Base-by-base conservation (phyloP, 2,888 invertebrate species). In the Chromoteleia sp. region DNA sequence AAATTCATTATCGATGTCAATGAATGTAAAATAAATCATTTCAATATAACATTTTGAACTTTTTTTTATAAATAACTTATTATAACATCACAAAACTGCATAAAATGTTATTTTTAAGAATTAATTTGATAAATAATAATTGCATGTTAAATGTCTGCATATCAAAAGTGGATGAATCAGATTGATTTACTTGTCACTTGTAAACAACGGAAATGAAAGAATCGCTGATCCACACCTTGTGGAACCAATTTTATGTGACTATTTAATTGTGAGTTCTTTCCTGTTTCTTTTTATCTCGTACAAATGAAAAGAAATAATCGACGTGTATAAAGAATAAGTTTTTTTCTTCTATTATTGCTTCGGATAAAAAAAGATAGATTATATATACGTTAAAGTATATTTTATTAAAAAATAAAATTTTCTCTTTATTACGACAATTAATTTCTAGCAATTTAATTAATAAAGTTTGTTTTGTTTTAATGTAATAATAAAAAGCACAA, bases 121-220 rank as follows among this genome's bases (percentile, higher is more conserved):
- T 33, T 4, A 33, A 33, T 33, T 33, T 33, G 7, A 8, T 33
- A 8, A 33, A 33, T 8, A 33, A 33, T 33, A 43, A 15, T 6
- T 15, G 14, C 43, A 15, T 43, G 15, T 14, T 39, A 10, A 12
- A n/a, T 4, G 14, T 39, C 12, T 3, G 39, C 39, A 30, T 29
- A 45, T 8, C 7, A 29, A 29, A 54, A 8, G 8, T 33, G 10
- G 15, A 17, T 17, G 6, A 41, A 41, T 39, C 14, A 14, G 12
- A 25, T 25, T 10, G 33, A 15, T 43, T 25, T 10, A 8, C 14
- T 25, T 25, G 0, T 59, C 14, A 25, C 41, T 17, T 33, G 19
- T 41, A 59, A 59, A 41, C 41, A 41, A 59, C 43, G 25, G 10
- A 12, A 59, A 8, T 10, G 29, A 59, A 43, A 59, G 25, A 19